Conservation (phyloP, 2,888 invertebrate genomes). For the Dendrolimus houi region DNA sequence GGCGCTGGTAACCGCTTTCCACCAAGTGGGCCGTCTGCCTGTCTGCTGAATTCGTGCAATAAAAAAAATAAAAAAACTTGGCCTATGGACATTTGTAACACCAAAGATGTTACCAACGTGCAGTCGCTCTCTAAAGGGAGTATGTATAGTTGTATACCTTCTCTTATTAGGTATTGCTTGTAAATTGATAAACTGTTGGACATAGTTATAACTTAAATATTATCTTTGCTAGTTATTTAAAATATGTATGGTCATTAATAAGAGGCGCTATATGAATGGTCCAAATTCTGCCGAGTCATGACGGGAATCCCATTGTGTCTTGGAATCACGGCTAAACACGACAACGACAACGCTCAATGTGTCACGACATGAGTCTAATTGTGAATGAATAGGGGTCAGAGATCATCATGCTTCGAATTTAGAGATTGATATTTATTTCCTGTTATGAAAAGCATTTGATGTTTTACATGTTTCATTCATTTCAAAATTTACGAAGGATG, state of each 20-base stretch:
- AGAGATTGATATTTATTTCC: constrained; percentile 49
- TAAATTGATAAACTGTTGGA: too few species aligned
- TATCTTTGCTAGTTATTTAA: constrained; percentile 4
- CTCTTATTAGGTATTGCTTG: too few species aligned
- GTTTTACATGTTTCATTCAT: not conserved
- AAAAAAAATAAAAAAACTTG: too few species aligned
- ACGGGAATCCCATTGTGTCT: constrained; percentile 68
- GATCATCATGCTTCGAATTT: constrained; percentile 45
- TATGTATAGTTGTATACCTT: too few species aligned
- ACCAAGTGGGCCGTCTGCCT: too few species aligned
- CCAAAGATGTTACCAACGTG: too few species aligned
- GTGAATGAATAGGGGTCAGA: constrained; percentile 71
- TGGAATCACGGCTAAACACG: constrained; percentile 52
- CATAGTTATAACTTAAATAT: too few species aligned
- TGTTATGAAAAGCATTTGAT: constrained; percentile 32
- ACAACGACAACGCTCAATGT: constrained; percentile 39
- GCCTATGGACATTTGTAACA: too few species aligned
- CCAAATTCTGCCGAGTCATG: constrained; percentile 59
- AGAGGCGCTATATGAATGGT: constrained; percentile 49
- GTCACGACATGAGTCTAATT: constrained; percentile 65
- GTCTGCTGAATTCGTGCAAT: too few species aligned
- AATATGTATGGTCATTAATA: constrained; percentile 6
- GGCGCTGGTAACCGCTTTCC: too few species aligned
- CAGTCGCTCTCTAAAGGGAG: too few species aligned
- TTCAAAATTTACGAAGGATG: too few species aligned